These are phyloP conservation scores for Sturmia bella DNA, from an alignment of 2,888 invertebrate genomes.

Conservation along the genomic window DNA sequence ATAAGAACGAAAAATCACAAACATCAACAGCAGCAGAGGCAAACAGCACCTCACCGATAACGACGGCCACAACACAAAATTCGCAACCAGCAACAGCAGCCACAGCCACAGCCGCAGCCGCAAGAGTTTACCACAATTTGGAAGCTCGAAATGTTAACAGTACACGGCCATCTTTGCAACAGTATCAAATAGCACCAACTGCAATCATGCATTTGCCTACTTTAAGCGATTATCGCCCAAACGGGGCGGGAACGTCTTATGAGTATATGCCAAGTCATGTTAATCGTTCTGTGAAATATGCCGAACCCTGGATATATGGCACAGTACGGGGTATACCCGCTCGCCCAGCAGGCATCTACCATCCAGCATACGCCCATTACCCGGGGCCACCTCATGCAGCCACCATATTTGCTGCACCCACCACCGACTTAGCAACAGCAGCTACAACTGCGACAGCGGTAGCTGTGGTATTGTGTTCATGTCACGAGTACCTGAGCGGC, in stretches of 20 bases:
- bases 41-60: slow-evolving; percentile 72
- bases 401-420: slow-evolving; percentile 76
- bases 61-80: slow-evolving; percentile 65
- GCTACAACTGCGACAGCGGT: slow-evolving; percentile 82
- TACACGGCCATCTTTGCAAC: slow-evolving; percentile 43
- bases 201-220: slow-evolving; percentile 65
- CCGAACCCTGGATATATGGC: slow-evolving; percentile 93
- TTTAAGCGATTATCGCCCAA: slow-evolving; percentile 58
- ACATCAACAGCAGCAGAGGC: slow-evolving; percentile 76
- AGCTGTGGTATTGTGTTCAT: slow-evolving; percentile 90
- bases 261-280: slow-evolving; percentile 84
- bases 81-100: slow-evolving; percentile 47
- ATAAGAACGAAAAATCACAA: slow-evolving; percentile 83
- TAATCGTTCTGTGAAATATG: slow-evolving; percentile 92
- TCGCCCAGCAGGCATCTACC: slow-evolving; percentile 77
- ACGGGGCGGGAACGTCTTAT: slow-evolving; percentile 67
- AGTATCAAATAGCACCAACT: slow-evolving; percentile 64
- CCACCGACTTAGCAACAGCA: slow-evolving; percentile 79
- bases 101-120: slow-evolving; percentile 66
- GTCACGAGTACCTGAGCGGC: slow-evolving; percentile 90
- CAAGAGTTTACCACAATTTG: slow-evolving; percentile 70
- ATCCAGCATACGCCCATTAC: slow-evolving; percentile 75
- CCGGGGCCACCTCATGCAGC: slow-evolving; percentile 74
- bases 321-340: slow-evolving; percentile 85
- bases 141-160: slow-evolving; percentile 58